phyloP scores from a whole-genome alignment of 2,113 vertebrate genomes.

The Odocoileus hemionus region DNA sequence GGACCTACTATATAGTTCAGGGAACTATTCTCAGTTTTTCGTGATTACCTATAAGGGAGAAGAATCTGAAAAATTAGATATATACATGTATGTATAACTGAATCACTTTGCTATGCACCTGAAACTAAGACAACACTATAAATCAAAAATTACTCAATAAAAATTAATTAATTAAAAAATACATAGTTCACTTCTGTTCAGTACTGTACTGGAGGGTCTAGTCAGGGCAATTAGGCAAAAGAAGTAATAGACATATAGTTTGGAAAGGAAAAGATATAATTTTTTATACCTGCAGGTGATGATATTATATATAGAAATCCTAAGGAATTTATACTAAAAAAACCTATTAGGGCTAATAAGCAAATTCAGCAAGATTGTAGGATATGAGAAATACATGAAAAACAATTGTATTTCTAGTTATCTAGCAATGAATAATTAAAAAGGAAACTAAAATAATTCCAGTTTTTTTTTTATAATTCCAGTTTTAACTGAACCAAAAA shows the following conservation, averaged over 20 bases:
- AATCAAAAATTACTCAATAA: neutral
- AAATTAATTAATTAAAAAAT: neutral
- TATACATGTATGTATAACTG: neutral
- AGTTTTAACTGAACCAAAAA: neutral
- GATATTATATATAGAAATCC: neutral
- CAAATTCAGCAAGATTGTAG: neutral
- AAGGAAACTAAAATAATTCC: neutral
- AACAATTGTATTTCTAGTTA: neutral
- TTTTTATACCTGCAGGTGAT: neutral
- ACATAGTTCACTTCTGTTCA: neutral
- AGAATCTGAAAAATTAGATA: neutral
- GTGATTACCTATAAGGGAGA: neutral
- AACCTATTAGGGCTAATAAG: neutral
- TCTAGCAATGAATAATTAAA: neutral
- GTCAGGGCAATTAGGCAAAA: neutral
- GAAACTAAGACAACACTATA: neutral
- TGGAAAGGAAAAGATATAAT: neutral
- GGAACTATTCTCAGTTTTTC: neutral
- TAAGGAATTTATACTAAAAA: neutral
- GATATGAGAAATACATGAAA: neutral
- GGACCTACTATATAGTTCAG: neutral
- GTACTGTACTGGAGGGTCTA: neutral
- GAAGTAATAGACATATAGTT: neutral
- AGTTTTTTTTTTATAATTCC: neutral
- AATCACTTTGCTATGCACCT: neutral